These are phyloP conservation scores for Agrotis puta DNA, from an alignment of 2,888 invertebrate species.

Conservation along the genomic window DNA sequence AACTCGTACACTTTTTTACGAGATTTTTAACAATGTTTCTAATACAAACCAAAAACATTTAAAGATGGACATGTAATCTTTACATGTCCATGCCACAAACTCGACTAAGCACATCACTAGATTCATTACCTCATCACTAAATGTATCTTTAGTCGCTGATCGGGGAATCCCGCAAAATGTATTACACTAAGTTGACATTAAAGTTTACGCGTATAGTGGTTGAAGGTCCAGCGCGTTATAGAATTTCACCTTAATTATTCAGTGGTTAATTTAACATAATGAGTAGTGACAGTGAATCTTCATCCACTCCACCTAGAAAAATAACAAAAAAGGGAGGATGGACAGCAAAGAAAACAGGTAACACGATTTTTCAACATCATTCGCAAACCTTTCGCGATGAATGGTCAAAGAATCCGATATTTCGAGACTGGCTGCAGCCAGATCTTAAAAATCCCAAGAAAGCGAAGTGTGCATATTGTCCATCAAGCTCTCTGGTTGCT, in stretches of 20 bases:
- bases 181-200: too few species aligned
- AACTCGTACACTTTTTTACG: too few species aligned
- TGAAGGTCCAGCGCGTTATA: too few species aligned
- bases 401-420: slow-evolving; percentile 2
- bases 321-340: slow-evolving; percentile 13
- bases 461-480: slow-evolving; percentile 12
- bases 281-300: slow-evolving; percentile 20
- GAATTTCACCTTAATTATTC: slow-evolving; percentile 17
- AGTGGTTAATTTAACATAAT: slow-evolving; percentile 14
- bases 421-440: slow-evolving; percentile 19
- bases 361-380: slow-evolving; percentile 12
- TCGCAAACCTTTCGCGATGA: slow-evolving; percentile 10
- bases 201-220: too few species aligned
- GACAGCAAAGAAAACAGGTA: slow-evolving; percentile 12
- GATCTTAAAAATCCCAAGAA: slow-evolving; percentile 10
- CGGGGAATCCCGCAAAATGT: too few species aligned
- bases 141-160: too few species aligned
- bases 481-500: slow-evolving; percentile 1
- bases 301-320: slow-evolving; percentile 19
- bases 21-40: too few species aligned
- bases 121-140: too few species aligned
- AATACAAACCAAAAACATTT: too few species aligned
- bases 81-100: too few species aligned
- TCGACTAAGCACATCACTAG: too few species aligned
- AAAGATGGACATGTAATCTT: too few species aligned